Base-by-base conservation (phyloP, 2,797 vertebrate genomes). In the Coracias cyanogaster region DNA sequence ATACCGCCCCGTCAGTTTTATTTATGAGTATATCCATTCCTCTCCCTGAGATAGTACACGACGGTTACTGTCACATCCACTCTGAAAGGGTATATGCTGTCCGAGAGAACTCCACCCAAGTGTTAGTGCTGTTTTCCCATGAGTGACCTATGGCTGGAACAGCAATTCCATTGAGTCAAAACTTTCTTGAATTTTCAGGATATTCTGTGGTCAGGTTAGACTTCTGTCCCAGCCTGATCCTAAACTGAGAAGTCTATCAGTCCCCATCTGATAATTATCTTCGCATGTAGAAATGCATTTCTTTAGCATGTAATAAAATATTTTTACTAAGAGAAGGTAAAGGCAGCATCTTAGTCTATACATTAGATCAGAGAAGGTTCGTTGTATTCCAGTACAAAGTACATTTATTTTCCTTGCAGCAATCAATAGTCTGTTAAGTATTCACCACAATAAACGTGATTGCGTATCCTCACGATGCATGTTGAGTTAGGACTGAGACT, bases 351-450 rank as follows among this genome's bases (percentile, higher is more conserved):
- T 82, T 71, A 74, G 61, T 79, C 39, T 37, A 13, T 33, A 18
- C 25, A 35, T 84, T 33, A 81, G 64, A 58, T 90, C 64, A 82
- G 49, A 85, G 71, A 81, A 49, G 49, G 26, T 64, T 95, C 45
- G 79, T 83, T 84, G 86, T 77, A 69, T 66, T 85, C 66, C 70
- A 43, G 1, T 92, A 76, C 13, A 9, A n/a, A 1, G 39, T 73
- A 51, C 76, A 41, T 70, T 81, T 77, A 87, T 95, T 97, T 96
- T 91, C 58, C 65, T 93, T 89, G 70, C 52, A 85, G 83, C 77
- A 91, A n/a, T 95, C 83, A 86, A 15, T 90, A 94, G 45, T 71
- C 55, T 92, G 3, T 94, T 92, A 92, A 89, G 76, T 80, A 73
- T 77, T 39, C 48, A 91, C 13, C 1, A 4, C 69, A 87, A 55